phyloP scores from a whole-genome alignment of 2,888 invertebrate genomes.

The Pristionchus arcanus region DNA sequence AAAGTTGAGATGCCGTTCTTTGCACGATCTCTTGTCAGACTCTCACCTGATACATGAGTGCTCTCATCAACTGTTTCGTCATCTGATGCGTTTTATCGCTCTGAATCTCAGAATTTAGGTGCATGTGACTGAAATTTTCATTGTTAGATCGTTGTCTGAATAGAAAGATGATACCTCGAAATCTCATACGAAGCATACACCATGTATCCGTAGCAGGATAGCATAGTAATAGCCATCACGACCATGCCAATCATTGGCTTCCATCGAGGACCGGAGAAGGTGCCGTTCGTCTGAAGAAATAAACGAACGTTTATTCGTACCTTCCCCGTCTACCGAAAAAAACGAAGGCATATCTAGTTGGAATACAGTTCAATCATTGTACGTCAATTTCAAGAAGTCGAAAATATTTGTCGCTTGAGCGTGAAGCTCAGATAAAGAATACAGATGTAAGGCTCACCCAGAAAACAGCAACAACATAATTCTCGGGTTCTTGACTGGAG shows the following conservation, averaged over 20 bases:
- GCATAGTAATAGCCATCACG: background rate
- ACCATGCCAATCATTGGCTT: background rate
- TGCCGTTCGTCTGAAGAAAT: conserved; percentile 1
- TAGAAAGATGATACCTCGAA: background rate
- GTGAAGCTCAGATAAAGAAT: no score
- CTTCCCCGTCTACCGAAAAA: no score
- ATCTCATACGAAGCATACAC: background rate
- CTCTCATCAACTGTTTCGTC: background rate
- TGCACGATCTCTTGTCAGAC: no score
- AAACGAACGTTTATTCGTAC: no score
- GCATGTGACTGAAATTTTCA: background rate
- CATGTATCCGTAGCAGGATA: conserved; percentile 9
- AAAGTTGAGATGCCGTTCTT: no score
- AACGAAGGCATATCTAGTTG: no score
- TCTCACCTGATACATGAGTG: conserved; percentile 19
- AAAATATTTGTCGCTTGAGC: no score
- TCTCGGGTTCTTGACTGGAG: background rate
- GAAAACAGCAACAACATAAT: background rate
- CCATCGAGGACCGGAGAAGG: conserved; percentile 13
- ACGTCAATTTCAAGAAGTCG: no score
- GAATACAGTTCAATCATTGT: no score
- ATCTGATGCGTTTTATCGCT: background rate
- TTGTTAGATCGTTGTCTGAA: no score
- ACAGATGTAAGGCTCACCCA: background rate
- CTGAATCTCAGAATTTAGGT: background rate